Base-by-base conservation (phyloP, 2,113 vertebrate species). In the Hippocampus barbouri region DNA sequence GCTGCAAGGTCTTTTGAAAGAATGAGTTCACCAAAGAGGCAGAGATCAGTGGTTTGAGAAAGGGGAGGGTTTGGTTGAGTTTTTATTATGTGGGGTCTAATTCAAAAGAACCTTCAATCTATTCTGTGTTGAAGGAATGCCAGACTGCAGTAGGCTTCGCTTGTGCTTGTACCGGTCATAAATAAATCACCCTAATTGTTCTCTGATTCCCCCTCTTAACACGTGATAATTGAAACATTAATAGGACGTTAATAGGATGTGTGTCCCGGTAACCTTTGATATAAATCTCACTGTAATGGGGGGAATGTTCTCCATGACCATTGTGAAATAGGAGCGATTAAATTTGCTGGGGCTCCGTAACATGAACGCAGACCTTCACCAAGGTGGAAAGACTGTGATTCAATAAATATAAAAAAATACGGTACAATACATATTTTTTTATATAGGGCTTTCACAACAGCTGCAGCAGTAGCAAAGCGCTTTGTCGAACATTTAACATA, bases 151-250 rank as follows among this genome's bases (percentile, higher is more conserved):
- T 66, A 41, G 66, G 75, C 70, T 68, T 70, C 76, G 53, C 74
- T 74, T 53, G 74, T 75, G 71, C 75, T 85, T 73, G 72, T 75
- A 83, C 66, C 47, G 83, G 82, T 89, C 87, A 71, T 77, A 85
- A 88, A 91, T 90, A 89, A 91, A 90, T 90, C 86, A 86, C 83
- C 84, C 85, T 84, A 89, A 92, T 89, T 91, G 87, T 88, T 90
- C 86, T 78, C 78, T 71, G 80, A 88, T 88, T 78, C 75, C 78
- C 80, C 56, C 75, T 79, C 69, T 79, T 75, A 80, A 75, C 79
- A 74, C 87, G 85, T 79, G 75, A 91, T 90, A 88, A 91, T 90
- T 91, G 79, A 89, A 92, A 87, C 86, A 89, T 89, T 90, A 89
- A 91, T 91, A 85, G 86, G 85, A 78, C 78, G 62, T 82, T 90